Evolutionary conservation across 1,140 invertebrate genomes (phyloP).

Genomic region (Sweltsa coloradensis): DNA sequence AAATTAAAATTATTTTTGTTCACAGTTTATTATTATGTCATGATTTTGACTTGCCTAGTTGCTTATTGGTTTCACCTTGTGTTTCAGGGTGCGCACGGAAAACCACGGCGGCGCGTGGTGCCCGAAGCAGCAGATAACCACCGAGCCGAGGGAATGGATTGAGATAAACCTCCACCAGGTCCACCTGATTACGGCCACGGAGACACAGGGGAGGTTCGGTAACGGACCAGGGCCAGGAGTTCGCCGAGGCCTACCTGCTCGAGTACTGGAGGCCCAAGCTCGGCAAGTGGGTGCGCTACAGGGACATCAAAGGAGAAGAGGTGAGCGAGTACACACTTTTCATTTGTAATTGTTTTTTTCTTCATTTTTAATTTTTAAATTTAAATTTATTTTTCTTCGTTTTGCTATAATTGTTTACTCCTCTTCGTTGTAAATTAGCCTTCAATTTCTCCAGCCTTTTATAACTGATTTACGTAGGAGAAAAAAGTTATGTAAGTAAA

Average conservation of each 20-base stretch:
- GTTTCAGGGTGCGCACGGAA: conserved; percentile 62
- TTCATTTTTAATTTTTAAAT: not conserved
- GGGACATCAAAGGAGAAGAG: conserved; percentile 53
- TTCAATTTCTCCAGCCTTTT: too few species aligned
- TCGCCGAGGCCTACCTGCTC: conserved; percentile 59
- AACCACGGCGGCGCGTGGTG: conserved; percentile 76
- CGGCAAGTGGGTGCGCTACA: conserved; percentile 59
- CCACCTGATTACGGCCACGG: conserved; percentile 65
- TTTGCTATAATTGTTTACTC: too few species aligned
- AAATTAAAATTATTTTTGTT: too few species aligned
- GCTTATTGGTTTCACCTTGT: too few species aligned
- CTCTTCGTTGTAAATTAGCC: too few species aligned
- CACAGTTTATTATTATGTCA: too few species aligned
- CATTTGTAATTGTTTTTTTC: not conserved
- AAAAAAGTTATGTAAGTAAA: too few species aligned
- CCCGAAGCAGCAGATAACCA: conserved; percentile 57
- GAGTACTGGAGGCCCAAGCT: conserved; percentile 64
- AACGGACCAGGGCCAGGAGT: conserved; percentile 75
- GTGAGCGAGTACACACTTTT: conserved; percentile 30
- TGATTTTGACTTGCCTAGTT: too few species aligned
- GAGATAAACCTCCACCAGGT: conserved; percentile 60
- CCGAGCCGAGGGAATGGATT: conserved; percentile 63
- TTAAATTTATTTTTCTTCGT: too few species aligned
- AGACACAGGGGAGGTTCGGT: conserved; percentile 75
- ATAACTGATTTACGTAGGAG: too few species aligned